These are phyloP conservation scores for Heliconius cydno DNA, from an alignment of 2,888 invertebrate genomes.

Conservation along the genomic window DNA sequence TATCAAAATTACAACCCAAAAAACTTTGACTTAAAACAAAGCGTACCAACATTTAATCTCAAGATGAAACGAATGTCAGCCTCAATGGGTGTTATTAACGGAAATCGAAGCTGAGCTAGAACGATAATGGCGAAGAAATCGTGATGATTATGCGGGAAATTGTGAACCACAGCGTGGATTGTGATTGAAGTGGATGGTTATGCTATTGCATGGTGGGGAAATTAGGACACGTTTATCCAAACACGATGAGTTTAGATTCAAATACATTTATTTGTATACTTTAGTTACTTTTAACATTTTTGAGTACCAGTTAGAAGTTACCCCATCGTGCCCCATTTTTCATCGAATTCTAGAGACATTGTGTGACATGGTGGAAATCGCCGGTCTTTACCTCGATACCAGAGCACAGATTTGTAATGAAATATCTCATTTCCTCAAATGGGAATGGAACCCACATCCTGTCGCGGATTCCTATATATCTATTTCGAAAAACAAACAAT, in stretches of 20 bases:
- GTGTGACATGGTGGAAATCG: too few species aligned
- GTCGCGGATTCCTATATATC: too few species aligned
- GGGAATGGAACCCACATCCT: too few species aligned
- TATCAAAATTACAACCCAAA: too few species aligned
- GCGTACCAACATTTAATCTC: not conserved
- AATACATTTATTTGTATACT: not conserved
- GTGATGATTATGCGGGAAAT: conserved; percentile 22
- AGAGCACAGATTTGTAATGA: too few species aligned
- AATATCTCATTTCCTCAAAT: too few species aligned
- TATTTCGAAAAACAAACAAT: too few species aligned
- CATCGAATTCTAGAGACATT: too few species aligned
- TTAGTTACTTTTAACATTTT: too few species aligned
- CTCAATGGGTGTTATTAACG: conserved; percentile 27
- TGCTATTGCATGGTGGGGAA: not conserved
- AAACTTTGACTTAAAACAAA: not conserved
- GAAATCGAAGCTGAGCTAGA: conserved; percentile 20
- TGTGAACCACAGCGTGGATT: conserved; percentile 17
- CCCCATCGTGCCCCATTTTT: too few species aligned
- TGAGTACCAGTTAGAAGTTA: too few species aligned
- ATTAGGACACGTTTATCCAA: not conserved
- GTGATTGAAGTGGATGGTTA: conserved; percentile 8
- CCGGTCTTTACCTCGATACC: too few species aligned
- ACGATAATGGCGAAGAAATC: conserved; percentile 25
- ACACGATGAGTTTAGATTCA: not conserved
- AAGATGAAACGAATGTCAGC: conserved; percentile 21